A percentile compares a stretch with the other conserved stretches of the same genome.
phyloP scores from a whole-genome alignment of 2,113 vertebrate genomes.

The Terrapene triunguis region DNA sequence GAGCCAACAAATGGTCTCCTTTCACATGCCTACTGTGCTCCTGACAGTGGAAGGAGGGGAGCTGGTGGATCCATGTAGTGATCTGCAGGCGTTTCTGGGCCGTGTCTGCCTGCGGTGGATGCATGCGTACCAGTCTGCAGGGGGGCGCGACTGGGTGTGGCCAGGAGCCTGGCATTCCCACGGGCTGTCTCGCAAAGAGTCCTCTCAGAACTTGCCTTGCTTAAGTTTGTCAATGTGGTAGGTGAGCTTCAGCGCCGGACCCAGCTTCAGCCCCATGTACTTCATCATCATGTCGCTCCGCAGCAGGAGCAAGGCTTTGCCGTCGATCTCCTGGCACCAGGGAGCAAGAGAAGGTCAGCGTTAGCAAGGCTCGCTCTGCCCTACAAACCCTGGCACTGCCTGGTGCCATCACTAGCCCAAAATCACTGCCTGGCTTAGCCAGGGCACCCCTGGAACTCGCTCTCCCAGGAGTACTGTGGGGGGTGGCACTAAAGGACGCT shows the following conservation, averaged over 20 bases:
- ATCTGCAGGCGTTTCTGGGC: not conserved
- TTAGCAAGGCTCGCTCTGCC: not conserved
- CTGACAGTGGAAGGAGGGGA: fast-evolving
- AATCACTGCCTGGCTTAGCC: no score
- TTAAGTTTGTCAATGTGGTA: conserved; percentile 98
- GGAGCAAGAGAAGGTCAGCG: not conserved
- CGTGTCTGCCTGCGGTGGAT: conserved; percentile 9
- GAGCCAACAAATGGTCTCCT: not conserved
- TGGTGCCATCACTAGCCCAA: no score
- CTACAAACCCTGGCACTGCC: not conserved
- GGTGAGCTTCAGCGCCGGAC: conserved; percentile 95
- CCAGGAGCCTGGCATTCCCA: not conserved
- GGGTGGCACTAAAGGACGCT: not conserved
- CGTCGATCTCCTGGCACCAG: conserved; percentile 90
- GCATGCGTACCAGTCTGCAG: conserved; percentile 44
- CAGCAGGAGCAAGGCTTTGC: conserved; percentile 91
- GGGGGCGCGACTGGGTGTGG: not conserved
- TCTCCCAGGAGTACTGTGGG: not conserved
- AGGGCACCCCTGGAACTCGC: not conserved
- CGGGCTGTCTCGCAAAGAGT: not conserved
- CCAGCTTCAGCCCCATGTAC: conserved; percentile 99
- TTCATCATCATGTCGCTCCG: conserved; percentile 96
- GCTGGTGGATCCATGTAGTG: not conserved
- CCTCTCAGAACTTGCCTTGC: conserved; percentile 87
- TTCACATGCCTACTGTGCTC: fast-evolving